Evolutionary conservation across 2,797 vertebrate species (phyloP).

Genomic region (Cottoperca gobio): DNA sequence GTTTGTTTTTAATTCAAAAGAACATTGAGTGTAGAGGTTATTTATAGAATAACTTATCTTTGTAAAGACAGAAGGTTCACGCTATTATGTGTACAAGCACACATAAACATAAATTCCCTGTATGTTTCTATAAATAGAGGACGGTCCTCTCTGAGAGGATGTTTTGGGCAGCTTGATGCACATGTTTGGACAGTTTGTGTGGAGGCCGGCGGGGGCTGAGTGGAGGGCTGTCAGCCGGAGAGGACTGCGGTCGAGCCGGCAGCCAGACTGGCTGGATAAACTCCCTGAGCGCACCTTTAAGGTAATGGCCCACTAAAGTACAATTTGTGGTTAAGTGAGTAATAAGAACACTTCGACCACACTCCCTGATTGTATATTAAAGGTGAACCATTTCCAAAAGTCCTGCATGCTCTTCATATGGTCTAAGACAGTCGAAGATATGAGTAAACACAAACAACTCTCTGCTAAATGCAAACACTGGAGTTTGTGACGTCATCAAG

Average conservation of each 20-base stretch:
- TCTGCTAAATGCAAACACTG: too few relatives aligned
- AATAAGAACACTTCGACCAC: neutral
- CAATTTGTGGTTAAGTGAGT: conserved; percentile 11
- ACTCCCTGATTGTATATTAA: neutral
- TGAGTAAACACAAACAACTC: too few relatives aligned
- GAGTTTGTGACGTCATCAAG: too few relatives aligned
- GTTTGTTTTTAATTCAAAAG: too few relatives aligned
- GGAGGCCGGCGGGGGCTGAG: conserved; percentile 6
- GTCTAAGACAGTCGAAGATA: too few relatives aligned
- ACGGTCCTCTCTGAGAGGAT: neutral
- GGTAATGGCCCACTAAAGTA: conserved; percentile 31
- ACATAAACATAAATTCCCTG: neutral
- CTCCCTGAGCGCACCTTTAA: conserved; percentile 5
- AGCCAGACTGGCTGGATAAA: neutral
- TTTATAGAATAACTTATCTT: too few relatives aligned
- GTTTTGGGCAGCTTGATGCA: neutral
- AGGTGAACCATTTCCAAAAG: too few relatives aligned
- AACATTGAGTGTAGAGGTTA: too few relatives aligned
- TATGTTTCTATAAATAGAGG: neutral
- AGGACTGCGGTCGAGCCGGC: neutral
- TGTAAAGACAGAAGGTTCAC: too few relatives aligned
- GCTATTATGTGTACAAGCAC: too few relatives aligned
- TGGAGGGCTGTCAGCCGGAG: conserved; percentile 41
- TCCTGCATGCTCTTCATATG: too few relatives aligned
- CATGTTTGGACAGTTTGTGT: conserved; percentile 17